Conservation (phyloP, 2,888 invertebrate species). For the Synergus laeviventris region DNA sequence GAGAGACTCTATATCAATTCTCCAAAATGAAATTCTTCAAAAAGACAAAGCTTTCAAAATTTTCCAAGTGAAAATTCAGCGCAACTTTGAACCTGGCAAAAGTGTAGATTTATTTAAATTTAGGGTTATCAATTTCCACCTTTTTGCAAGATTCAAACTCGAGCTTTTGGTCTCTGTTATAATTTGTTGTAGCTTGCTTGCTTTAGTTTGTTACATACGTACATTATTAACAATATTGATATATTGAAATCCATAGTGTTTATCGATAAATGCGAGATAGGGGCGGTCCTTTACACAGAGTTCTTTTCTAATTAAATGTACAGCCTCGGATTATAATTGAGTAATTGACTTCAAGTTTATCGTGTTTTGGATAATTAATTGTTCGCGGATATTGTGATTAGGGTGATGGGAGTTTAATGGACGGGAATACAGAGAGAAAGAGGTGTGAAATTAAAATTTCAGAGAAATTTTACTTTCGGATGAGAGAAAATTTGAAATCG, state of each 20-base stretch:
- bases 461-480: constrained; percentile 49
- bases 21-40: not conserved
- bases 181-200: not conserved
- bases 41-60: not conserved
- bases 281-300: constrained; percentile 27
- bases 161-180: not conserved
- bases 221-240: constrained; percentile 32
- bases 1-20: not conserved
- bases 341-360: constrained; percentile 76
- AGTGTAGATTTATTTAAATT: not conserved
- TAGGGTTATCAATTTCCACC: not conserved
- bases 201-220: constrained; percentile 16
- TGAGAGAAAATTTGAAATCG: constrained; percentile 50
- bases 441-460: not conserved
- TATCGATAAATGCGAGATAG: constrained; percentile 29
- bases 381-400: constrained; percentile 6
- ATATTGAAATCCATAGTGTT: constrained; percentile 34
- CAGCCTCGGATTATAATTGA: constrained; percentile 66
- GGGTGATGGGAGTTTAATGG: constrained; percentile 29
- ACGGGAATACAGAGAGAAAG: constrained; percentile 32
- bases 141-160: constrained; percentile 14
- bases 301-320: constrained; percentile 52
- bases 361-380: constrained; percentile 57
- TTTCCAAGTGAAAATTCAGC: not conserved
- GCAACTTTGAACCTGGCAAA: not conserved